These are phyloP conservation scores for Mactra quadrangularis DNA, from an alignment of 1,140 invertebrate species.

Conservation along the genomic window DNA sequence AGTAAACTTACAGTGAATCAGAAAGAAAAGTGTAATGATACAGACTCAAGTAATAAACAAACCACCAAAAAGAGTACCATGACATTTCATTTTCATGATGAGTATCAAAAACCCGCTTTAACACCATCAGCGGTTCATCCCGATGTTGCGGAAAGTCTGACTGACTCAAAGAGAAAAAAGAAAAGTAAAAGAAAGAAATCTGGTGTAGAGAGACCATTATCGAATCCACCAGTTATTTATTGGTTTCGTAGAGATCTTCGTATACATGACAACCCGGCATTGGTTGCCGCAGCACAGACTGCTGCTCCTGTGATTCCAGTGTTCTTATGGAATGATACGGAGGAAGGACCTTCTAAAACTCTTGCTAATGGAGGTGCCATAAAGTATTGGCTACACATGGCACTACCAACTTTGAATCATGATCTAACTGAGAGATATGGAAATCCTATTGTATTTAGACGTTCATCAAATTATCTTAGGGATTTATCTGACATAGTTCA, in stretches of 20 bases:
- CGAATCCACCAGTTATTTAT: conserved; percentile 85
- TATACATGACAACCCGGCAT: conserved; percentile 93
- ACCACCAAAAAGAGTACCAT: too few species aligned
- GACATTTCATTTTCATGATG: too few species aligned
- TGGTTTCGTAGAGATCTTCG: conserved; percentile 95
- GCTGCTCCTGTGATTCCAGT: conserved; percentile 60
- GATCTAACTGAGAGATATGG: conserved; percentile 50
- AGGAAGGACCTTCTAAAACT: conserved; percentile 59
- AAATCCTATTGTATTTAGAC: conserved; percentile 59
- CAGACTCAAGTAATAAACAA: too few species aligned
- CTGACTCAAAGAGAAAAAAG: not conserved
- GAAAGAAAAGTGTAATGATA: too few species aligned
- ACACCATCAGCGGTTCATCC: too few species aligned
- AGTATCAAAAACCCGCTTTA: too few species aligned
- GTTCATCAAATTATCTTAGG: conserved; percentile 19
- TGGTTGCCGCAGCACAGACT: conserved; percentile 86
- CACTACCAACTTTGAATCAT: conserved; percentile 53
- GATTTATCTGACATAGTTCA: conserved; percentile 44
- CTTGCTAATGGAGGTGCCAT: conserved; percentile 63
- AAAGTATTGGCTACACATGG: conserved; percentile 66
- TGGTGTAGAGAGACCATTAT: conserved; percentile 17
- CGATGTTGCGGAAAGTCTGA: too few species aligned
- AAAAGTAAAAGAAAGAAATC: conserved; percentile 46
- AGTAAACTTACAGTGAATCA: too few species aligned
- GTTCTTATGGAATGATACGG: conserved; percentile 58